Base-by-base conservation (phyloP, 2,888 invertebrate genomes). In the Phragmatobia fuliginosa region DNA sequence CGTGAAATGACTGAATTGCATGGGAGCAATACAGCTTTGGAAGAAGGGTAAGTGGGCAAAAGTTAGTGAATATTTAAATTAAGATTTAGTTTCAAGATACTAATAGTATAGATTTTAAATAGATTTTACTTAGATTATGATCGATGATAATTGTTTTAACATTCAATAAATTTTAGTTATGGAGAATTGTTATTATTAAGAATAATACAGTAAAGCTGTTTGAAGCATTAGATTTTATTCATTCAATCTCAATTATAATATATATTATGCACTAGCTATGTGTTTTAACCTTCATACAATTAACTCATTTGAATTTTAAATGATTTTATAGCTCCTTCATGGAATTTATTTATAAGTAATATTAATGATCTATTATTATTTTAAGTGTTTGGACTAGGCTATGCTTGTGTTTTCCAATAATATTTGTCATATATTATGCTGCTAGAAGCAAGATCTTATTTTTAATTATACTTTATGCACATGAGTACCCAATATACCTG, bases 1-100 rank as follows among this genome's bases (percentile, higher is more conserved):
- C 87, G 91, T 94, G 95, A 95, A 95, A 95, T 95, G 92, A 88
- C 95, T 92, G 90, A 92, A 87, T 88, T 83, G 85, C 89, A 94
- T 88, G 52, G 33, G 71, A 76, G 82, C 86, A 81, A 93, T 88
- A 92, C 94, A 93, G 96, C 94, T 96, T 96, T 96, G 96, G 95
- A 95, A 95, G 90, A 93, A 95, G 95, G 93, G 94, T 91, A n/a
- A n/a, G n/a, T n/a, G n/a, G n/a, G n/a, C n/a, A n/a, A n/a, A n/a
- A n/a, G n/a, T n/a, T n/a, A n/a, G n/a, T n/a, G n/a, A n/a, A n/a
- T n/a, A n/a, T n/a, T n/a, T n/a, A n/a, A n/a, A n/a, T n/a, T n/a
- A n/a, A n/a, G n/a, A n/a, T n/a, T n/a, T n/a, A n/a, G n/a, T n/a
- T n/a, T n/a, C n/a, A n/a, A n/a, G n/a, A n/a, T n/a, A n/a, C n/a